phyloP scores from a whole-genome alignment of 2,888 invertebrate genomes.

The Achlya flavicornis region DNA sequence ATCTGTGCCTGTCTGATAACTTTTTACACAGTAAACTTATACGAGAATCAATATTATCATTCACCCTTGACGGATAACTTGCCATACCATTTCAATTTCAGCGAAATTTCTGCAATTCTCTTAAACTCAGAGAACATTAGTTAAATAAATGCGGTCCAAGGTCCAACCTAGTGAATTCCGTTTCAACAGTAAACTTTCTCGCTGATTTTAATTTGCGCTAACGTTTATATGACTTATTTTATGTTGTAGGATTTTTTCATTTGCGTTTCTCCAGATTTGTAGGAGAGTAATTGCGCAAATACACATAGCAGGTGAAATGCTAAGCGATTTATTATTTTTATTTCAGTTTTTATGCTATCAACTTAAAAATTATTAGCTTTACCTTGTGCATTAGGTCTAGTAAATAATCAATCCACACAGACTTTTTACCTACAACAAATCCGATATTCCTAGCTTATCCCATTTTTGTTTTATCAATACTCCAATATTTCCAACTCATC shows the following conservation, averaged over 20 bases:
- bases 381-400: too few relatives aligned
- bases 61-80: too few relatives aligned
- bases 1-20: too few relatives aligned
- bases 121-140: neutral
- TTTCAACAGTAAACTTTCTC: conserved; percentile 18
- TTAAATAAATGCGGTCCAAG: neutral
- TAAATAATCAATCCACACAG: too few relatives aligned
- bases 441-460: too few relatives aligned
- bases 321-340: neutral
- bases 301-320: neutral
- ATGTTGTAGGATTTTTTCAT: conserved; percentile 17
- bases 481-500: too few relatives aligned
- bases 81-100: neutral
- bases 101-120: neutral
- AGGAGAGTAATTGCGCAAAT: neutral
- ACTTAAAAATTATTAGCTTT: too few relatives aligned
- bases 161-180: conserved; percentile 12
- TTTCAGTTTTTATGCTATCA: neutral
- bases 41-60: too few relatives aligned
- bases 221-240: conserved; percentile 22
- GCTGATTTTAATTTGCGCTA: conserved; percentile 31
- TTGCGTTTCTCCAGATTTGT: neutral
- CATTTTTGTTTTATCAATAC: too few relatives aligned
- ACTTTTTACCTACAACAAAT: too few relatives aligned
- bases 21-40: too few relatives aligned